These are phyloP conservation scores for Drosophila melanosoma DNA, from an alignment of 2,888 invertebrate species.

Conservation along the genomic window DNA sequence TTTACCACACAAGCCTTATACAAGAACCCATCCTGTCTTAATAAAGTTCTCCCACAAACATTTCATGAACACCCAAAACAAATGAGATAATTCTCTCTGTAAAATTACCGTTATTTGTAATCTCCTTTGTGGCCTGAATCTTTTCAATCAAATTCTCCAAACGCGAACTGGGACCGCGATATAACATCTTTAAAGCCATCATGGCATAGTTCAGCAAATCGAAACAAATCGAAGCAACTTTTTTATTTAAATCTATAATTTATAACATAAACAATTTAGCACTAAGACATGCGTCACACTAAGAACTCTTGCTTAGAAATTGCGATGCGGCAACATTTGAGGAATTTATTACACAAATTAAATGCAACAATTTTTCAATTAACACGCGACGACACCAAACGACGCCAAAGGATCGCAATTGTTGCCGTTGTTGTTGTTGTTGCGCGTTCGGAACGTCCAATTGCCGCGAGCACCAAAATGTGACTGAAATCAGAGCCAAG, in stretches of 20 bases:
- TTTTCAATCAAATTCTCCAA: constrained; percentile 94
- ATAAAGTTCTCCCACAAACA: background rate
- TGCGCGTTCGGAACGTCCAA: constrained; percentile 73
- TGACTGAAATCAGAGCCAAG: constrained; percentile 79
- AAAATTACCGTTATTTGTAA: constrained; percentile 81
- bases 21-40: background rate
- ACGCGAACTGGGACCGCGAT: constrained; percentile 94
- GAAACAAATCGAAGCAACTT: constrained; percentile 12
- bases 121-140: constrained; percentile 93
- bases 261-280: constrained; percentile 28
- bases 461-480: constrained; percentile 83
- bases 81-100: background rate
- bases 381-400: constrained; percentile 64
- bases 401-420: constrained; percentile 66
- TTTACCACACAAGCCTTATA: background rate
- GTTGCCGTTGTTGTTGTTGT: constrained; percentile 22
- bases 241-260: background rate
- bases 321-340: constrained; percentile 5
- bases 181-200: constrained; percentile 89
- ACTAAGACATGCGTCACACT: constrained; percentile 51
- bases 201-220: constrained; percentile 70
- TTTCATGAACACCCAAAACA: background rate
- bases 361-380: constrained; percentile 39
- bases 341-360: constrained; percentile 15
- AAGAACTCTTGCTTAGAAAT: constrained; percentile 7